Base-by-base conservation (phyloP, 2,113 vertebrate genomes). In the Apeltes quadracus region DNA sequence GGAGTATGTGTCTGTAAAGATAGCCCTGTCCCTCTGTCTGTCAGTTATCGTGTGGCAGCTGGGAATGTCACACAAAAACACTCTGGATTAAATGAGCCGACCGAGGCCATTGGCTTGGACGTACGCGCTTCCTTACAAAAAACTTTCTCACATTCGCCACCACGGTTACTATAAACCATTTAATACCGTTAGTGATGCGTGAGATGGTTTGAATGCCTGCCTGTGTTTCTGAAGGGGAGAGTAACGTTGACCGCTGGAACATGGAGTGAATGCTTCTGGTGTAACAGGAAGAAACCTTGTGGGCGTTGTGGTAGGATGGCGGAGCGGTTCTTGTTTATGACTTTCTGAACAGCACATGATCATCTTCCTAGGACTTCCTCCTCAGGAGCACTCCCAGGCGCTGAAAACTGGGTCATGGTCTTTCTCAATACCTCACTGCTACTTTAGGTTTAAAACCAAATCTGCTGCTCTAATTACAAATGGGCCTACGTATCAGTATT, bases 31-130 rank as follows among this genome's bases (percentile, higher is more conserved):
- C 57, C 63, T 44, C 67, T 46, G 25, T 64, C 59, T 41, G 71
- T 78, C 82, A 38, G 51, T 81, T 79, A 75, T 36, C 54, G 10
- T 50, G 61, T 87, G 88, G 82, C 85, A 90, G 90, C 89, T 91
- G 90, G 70, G 86, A 84, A 90, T 92, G 85, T 85, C 69, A 57
- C 79, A 76, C 76, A 36, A 57, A n/a, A 79, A 71, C 55, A 44
- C 54, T 75, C 1, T 1, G 78, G 78, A 86, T 81, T 67, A 76
- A 84, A 61, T 34, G 18, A 56, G 67, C 39, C 53, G 0, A 58
- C 65, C 2, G 20, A 41, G 61, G 63, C 66, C 27, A 38, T 48
- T 25, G 38, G 75, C 36, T 12, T 23, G 16, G 7, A 34, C 16
- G 3, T 9, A 14, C 12, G 29, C 32, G 41, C 56, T 18, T 6